These are phyloP conservation scores for Hanleya hanleyi DNA, from an alignment of 2,888 invertebrate genomes.

Conservation along the genomic window DNA sequence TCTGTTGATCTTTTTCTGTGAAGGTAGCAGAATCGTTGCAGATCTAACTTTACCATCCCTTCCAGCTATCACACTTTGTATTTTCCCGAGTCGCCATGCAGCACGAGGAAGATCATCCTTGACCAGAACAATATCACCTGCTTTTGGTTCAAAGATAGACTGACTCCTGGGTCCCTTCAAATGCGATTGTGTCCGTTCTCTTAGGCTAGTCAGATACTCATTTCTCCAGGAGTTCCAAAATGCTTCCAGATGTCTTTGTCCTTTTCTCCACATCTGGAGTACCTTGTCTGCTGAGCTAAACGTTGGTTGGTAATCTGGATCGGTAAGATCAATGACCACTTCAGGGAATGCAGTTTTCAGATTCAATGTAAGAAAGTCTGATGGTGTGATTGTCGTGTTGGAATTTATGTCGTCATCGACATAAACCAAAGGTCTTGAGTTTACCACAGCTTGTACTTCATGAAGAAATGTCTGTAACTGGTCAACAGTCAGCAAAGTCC, in stretches of 20 bases:
- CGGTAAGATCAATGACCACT: not conserved
- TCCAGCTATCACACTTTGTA: conserved; percentile 5
- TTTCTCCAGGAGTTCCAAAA: conserved; percentile 27
- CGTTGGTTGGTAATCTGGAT: not conserved
- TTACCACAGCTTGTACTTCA: conserved; percentile 23
- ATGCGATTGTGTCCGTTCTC: conserved; percentile 20
- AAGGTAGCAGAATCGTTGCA: conserved; percentile 7
- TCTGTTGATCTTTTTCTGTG: not conserved
- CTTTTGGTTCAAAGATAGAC: not conserved
- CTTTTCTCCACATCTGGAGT: conserved; percentile 18
- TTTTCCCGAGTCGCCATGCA: conserved; percentile 15
- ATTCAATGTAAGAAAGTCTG: not conserved
- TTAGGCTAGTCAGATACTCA: conserved; percentile 19
- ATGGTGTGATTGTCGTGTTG: conserved; percentile 16
- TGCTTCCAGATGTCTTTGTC: conserved; percentile 16
- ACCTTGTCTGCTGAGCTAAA: not conserved
- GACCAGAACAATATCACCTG: conserved; percentile 20
- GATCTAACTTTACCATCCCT: conserved; percentile 17
- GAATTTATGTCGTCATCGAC: conserved; percentile 25
- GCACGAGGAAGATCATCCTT: conserved; percentile 22
- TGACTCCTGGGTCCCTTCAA: conserved; percentile 13
- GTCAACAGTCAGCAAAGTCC: conserved; percentile 11
- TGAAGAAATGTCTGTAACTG: conserved; percentile 23
- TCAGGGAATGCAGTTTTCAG: not conserved
- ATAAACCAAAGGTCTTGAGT: conserved; percentile 26